Evolutionary conservation across 2,113 vertebrate genomes (phyloP).

Genomic region (Pampusana beccarii): DNA sequence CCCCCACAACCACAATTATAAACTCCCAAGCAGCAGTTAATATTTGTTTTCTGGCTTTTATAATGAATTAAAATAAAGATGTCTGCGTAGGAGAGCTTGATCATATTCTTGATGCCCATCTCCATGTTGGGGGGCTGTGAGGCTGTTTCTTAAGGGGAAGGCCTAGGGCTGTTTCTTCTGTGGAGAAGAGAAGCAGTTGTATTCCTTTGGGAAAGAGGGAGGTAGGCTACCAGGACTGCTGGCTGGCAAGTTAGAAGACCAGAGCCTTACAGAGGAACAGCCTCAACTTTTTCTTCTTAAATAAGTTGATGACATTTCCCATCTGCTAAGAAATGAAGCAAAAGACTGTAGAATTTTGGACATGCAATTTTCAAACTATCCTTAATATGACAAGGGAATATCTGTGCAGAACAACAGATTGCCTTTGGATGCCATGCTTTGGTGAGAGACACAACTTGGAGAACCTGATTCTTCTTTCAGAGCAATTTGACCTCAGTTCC

Average conservation of each 20-base stretch:
- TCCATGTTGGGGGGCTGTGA: rapidly evolving
- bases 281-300: neutral
- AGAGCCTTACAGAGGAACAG: neutral
- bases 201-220: neutral
- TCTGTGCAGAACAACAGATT: neutral
- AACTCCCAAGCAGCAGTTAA: neutral
- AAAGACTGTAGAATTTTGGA: neutral
- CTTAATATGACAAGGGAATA: neutral
- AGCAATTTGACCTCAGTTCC: neutral
- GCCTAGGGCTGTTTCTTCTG: neutral
- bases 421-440: neutral
- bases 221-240: neutral
- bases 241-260: neutral
- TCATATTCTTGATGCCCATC: neutral
- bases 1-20: neutral
- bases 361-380: neutral
- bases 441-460: neutral
- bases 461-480: neutral
- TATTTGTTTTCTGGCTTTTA: neutral
- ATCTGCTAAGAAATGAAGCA: neutral
- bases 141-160: neutral
- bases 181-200: neutral
- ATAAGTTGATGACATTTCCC: neutral
- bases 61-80: neutral
- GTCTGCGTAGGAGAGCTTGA: neutral